These are phyloP conservation scores for Phycodurus eques DNA, from an alignment of 2,113 vertebrate species.

Conservation along the genomic window DNA sequence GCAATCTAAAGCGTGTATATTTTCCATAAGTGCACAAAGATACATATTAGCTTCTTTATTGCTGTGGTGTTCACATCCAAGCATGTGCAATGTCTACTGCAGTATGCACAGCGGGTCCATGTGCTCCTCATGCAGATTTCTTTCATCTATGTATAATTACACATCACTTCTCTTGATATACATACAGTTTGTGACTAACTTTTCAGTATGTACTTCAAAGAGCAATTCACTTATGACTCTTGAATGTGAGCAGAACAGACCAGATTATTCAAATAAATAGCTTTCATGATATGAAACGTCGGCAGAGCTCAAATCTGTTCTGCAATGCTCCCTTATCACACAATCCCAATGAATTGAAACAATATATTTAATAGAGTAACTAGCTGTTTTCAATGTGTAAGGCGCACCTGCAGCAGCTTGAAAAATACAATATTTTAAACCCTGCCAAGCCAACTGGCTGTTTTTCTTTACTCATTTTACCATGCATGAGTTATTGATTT, in stretches of 20 bases:
- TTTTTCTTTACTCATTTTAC: background rate
- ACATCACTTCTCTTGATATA: background rate
- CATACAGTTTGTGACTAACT: background rate
- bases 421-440: background rate
- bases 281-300: background rate
- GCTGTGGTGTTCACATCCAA: conserved; percentile 45
- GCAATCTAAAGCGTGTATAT: conserved; percentile 40
- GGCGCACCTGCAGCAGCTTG: background rate
- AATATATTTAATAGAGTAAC: background rate
- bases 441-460: background rate
- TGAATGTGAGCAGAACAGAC: conserved; percentile 5
- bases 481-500: background rate
- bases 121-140: conserved; percentile 47
- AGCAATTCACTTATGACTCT: background rate
- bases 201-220: conserved; percentile 10
- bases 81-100: conserved; percentile 34
- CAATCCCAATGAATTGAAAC: background rate
- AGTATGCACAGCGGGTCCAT: conserved; percentile 33
- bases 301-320: background rate
- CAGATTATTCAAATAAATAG: background rate
- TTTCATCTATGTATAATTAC: background rate
- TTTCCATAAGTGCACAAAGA: conserved; percentile 34
- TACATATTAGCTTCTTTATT: conserved; percentile 51
- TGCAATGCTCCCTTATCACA: conserved; percentile 10
- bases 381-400: background rate